Base-by-base conservation (phyloP, 2,113 vertebrate species). In the Tetrao urogallus region DNA sequence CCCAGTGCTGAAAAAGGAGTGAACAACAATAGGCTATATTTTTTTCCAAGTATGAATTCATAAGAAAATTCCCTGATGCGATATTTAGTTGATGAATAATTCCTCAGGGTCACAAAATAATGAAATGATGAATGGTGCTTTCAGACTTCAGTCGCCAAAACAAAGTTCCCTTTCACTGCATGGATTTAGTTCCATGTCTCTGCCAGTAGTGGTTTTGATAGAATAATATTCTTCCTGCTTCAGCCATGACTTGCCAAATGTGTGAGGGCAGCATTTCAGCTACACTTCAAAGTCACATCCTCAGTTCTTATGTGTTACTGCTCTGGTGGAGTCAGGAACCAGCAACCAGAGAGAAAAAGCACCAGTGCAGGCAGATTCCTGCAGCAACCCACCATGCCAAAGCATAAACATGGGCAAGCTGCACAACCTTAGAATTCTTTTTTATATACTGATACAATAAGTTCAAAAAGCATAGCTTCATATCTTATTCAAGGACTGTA, bases 81-180 rank as follows among this genome's bases (percentile, higher is more conserved):
- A 42, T 77, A 58, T 83, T 88, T 58, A 60, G 43, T 36, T 60
- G 27, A 58, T 40, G 50, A 90, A 54, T 74, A 48, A 65, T 79
- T 89, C 13, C 8, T 38, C 28, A 32, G 45, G n/a, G 42, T 70
- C 50, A 74, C 0, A 1, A 15, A 88, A 70, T 9, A 83, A 36
- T 65, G 8, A 66, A 69, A 12, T n/a, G 10, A 66, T 30, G n/a
- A 92, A 80, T 17, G 13, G 66, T 25, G 50, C 42, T 77, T 93
- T 88, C 80, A 74, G 18, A 67, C 13, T 60, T 83, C 34, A 56
- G 14, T 42, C 28, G 61, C 24, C 21, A 71, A 86, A 88, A 81
- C 86, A 88, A 94, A 83, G 12, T 38, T 54, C 16, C 69, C 74
- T 90, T 93, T 93, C 69, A 63, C 30, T 32, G 30, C 27, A 19